A percentile compares a stretch with the other conserved stretches of the same genome.
phyloP scores from a whole-genome alignment of 2,113 vertebrate genomes.

The Siniperca knerii region DNA sequence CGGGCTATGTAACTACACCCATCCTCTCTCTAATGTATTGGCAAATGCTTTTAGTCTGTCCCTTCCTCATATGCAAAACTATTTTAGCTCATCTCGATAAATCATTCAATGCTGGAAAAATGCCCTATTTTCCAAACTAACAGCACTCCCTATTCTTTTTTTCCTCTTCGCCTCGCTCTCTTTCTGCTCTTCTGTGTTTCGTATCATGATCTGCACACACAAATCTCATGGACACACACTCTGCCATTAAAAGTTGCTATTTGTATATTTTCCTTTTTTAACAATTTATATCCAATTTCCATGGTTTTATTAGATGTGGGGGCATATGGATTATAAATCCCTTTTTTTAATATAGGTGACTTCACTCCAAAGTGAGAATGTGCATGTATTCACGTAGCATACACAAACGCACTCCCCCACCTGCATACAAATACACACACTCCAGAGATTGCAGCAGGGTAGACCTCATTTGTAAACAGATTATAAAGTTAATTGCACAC shows the following conservation, averaged over 20 bases:
- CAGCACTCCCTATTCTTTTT: not conserved
- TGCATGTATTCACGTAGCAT: slow-evolving; percentile 16
- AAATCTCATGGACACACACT: slow-evolving; percentile 10
- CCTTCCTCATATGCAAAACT: slow-evolving; percentile 57
- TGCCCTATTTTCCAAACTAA: slow-evolving; percentile 42
- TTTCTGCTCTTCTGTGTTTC: slow-evolving; percentile 26
- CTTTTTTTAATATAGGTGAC: not conserved
- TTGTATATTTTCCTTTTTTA: not conserved
- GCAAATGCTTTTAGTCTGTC: slow-evolving; percentile 58
- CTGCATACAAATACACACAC: slow-evolving; percentile 60
- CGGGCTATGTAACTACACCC: slow-evolving; percentile 19
- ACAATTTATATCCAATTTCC: slow-evolving; percentile 10
- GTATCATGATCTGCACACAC: slow-evolving; percentile 21
- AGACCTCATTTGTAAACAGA: slow-evolving; percentile 83
- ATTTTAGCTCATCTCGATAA: slow-evolving; percentile 73
- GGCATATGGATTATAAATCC: slow-evolving; percentile 2
- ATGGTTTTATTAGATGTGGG: not conserved
- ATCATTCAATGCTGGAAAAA: slow-evolving; percentile 70
- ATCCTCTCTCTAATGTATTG: slow-evolving; percentile 22
- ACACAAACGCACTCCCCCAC: slow-evolving; percentile 23
- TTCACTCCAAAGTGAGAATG: slow-evolving; percentile 12
- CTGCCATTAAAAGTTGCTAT: not conserved
- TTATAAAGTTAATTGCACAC: slow-evolving; percentile 81
- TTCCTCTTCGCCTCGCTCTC: not conserved
- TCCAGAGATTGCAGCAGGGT: slow-evolving; percentile 60